Base-by-base conservation (phyloP, 2,113 vertebrate species). In the Pipa parva region DNA sequence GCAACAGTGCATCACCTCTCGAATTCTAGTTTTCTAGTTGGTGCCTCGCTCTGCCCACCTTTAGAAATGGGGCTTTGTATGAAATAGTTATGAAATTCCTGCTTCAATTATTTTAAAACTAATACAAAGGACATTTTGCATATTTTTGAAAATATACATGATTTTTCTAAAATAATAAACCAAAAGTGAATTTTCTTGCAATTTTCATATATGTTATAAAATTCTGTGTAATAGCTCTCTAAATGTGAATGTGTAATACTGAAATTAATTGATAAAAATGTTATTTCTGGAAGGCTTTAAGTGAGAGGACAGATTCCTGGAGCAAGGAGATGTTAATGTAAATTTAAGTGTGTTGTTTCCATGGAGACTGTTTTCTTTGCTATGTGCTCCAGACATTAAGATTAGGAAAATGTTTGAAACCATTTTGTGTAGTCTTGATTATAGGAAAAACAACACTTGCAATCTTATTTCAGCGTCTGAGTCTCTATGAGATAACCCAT, bases 311-410 rank as follows among this genome's bases (percentile, higher is more conserved):
- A 60, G 29, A 59, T 60, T 52, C 52, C 57, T 69, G 65, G 65
- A 28, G 39, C 28, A 29, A 48, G 57, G 39, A 60, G 24, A 69
- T 29, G 45, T 59, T 60, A 59, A 60, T 69, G 65, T 58, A 29
- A 68, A 68, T 68, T 46, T 60, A 42, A 56, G 37, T 59, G 57
- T 56, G 46, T 56, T 25, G 63, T 69, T 69, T 69, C 65, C 48
- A 60, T 69, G 65, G 48, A 21, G 57, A 60, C 29, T 60, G 20
- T 69, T 69, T 52, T 51, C 33, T 60, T 60, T 48, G 18, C 46
- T 39, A 20, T 52, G 7, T 25, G 51, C 46, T 49, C 49, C 42
- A 59, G 58, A 59, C 37, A 25, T 42, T 24, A 33, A 68, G 64
- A 68, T 68, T 51, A 68, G 56, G 31, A 39, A 58, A 50, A 37